phyloP scores from a whole-genome alignment of 2,888 invertebrate genomes.

The Hydriomena furcata region DNA sequence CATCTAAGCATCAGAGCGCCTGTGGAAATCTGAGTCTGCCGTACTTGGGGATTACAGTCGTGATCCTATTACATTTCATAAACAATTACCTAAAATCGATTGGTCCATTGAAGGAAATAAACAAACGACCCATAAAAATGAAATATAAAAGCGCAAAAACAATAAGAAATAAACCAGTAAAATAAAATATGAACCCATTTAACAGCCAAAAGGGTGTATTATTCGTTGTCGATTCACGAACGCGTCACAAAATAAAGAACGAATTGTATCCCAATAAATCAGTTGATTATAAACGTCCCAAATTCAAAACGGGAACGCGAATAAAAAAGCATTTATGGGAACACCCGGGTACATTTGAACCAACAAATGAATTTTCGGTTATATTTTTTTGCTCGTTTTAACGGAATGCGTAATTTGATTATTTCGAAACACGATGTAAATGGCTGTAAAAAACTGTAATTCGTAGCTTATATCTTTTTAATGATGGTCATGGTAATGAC shows the following conservation, averaged over 20 bases:
- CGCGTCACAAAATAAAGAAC: slow-evolving; percentile 32
- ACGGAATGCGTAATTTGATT: slow-evolving; percentile 1
- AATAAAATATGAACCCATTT: slow-evolving; percentile 22
- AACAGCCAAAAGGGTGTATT: slow-evolving; percentile 22
- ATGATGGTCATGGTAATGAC: no score
- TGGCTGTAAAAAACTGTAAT: no score
- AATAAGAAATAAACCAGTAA: slow-evolving; percentile 21
- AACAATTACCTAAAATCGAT: no score
- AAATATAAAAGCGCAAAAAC: slow-evolving; percentile 21
- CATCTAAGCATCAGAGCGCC: no score
- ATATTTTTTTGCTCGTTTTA: not conserved
- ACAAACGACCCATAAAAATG: slow-evolving; percentile 16
- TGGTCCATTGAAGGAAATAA: not conserved
- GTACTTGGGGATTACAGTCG: no score
- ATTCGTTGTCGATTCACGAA: slow-evolving; percentile 21
- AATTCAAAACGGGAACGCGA: slow-evolving; percentile 33
- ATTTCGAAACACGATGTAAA: not conserved
- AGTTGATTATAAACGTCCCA: slow-evolving; percentile 37
- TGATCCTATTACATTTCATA: no score
- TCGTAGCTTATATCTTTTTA: no score
- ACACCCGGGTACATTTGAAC: slow-evolving; percentile 5
- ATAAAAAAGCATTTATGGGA: slow-evolving; percentile 15
- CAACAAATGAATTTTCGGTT: slow-evolving; percentile 13
- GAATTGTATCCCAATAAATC: slow-evolving; percentile 35
- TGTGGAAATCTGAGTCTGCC: no score